Evolutionary conservation across 2,888 invertebrate species (phyloP).

Genomic region (Phaonia tiefii): DNA sequence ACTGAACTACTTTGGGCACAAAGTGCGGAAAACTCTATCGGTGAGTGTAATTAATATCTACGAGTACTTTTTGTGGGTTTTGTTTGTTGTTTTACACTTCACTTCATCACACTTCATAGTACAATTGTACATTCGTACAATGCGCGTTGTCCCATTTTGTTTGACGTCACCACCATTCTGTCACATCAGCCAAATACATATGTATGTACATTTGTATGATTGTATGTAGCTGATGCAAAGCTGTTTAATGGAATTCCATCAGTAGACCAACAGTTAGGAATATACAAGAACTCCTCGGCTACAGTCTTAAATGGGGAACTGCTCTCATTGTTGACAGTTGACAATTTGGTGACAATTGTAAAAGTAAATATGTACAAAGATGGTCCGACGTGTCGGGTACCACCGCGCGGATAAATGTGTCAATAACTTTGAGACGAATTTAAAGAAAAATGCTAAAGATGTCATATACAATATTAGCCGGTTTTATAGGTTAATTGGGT

Average conservation of each 20-base stretch:
- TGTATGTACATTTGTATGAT: too few relatives aligned
- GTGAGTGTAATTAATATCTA: not conserved
- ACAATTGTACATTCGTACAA: constrained; percentile 4
- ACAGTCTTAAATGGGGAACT: too few relatives aligned
- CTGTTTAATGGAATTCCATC: too few relatives aligned
- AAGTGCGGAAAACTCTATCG: not conserved
- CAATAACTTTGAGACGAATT: constrained; percentile 20
- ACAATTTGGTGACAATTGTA: constrained; percentile 48
- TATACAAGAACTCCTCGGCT: not conserved
- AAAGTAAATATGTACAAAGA: constrained; percentile 50
- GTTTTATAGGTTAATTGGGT: too few relatives aligned
- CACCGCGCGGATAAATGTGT: constrained; percentile 32
- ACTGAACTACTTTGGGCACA: not conserved
- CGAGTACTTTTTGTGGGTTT: constrained; percentile 9
- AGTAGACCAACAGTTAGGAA: constrained; percentile 12
- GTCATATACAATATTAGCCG: too few relatives aligned
- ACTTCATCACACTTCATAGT: constrained; percentile 38
- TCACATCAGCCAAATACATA: constrained; percentile 52
- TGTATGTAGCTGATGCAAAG: too few relatives aligned
- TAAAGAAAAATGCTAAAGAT: not conserved
- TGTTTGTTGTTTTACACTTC: constrained; percentile 41
- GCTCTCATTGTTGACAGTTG: constrained; percentile 45
- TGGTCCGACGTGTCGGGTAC: too few relatives aligned
- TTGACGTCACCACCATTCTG: constrained; percentile 55
- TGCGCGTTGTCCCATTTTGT: not conserved